A percentile compares a stretch with the other conserved stretches of the same genome.
phyloP scores from a whole-genome alignment of 2,113 vertebrate species.

The Piaya cayana region DNA sequence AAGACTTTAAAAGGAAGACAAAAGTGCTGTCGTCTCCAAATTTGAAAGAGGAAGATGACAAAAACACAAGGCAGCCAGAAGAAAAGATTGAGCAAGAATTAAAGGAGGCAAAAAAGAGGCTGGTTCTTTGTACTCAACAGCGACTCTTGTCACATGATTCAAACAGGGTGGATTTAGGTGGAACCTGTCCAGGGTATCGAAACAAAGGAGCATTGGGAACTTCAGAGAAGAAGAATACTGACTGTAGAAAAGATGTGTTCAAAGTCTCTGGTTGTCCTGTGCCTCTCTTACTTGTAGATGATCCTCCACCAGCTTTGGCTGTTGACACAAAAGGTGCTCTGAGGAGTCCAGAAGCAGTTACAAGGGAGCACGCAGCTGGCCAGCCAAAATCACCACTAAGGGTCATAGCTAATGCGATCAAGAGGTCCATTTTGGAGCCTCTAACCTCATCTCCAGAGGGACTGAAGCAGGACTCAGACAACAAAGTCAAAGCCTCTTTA shows the following conservation, averaged over 20 bases:
- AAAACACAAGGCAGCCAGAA: not conserved
- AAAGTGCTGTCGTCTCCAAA: not conserved
- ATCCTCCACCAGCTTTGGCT: not conserved
- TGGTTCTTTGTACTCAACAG: constrained; percentile 37
- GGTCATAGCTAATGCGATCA: constrained; percentile 70
- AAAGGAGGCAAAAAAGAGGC: constrained; percentile 39
- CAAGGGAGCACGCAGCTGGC: not conserved
- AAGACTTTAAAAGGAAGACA: not conserved
- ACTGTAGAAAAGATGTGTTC: not conserved
- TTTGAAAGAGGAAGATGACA: not conserved
- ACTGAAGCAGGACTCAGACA: constrained; percentile 31
- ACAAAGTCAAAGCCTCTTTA: constrained; percentile 30
- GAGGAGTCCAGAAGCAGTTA: not conserved
- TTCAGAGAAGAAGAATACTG: not conserved
- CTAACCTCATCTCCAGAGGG: constrained; percentile 31
- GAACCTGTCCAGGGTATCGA: not conserved
- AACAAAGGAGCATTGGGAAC: not conserved
- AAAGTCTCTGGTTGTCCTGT: not conserved
- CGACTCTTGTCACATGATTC: constrained; percentile 17
- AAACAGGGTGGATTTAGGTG: not conserved
- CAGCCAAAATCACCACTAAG: constrained; percentile 69
- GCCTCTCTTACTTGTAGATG: not conserved
- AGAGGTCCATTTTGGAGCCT: constrained; percentile 67
- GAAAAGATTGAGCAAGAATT: not conserved
- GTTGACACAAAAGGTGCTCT: not conserved